These are phyloP conservation scores for Yponomeuta plumbellus DNA, from an alignment of 2,888 invertebrate genomes.

Conservation along the genomic window DNA sequence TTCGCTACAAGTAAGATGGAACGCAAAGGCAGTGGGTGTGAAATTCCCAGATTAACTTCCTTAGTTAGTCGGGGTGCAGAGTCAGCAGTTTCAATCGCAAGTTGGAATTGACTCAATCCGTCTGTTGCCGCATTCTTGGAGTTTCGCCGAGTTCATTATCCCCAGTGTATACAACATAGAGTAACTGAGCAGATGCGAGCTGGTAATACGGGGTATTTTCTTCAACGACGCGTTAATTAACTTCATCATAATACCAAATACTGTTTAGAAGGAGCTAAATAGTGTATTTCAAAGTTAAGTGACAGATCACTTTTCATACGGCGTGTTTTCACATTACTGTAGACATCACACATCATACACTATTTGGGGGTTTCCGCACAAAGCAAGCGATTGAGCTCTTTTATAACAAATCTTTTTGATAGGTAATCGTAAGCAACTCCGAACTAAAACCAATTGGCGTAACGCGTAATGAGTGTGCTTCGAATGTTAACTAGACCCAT, in stretches of 20 bases:
- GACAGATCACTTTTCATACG: no score
- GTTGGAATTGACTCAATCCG: constrained; percentile 39
- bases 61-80: neutral
- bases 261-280: no score
- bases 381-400: no score
- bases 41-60: neutral
- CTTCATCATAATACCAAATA: neutral
- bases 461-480: no score
- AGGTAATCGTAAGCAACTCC: no score
- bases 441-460: no score
- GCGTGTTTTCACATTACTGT: no score
- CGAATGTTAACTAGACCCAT: no score
- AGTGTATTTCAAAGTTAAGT: no score
- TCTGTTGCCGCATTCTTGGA: constrained; percentile 21
- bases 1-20: neutral
- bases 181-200: neutral
- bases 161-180: constrained; percentile 6
- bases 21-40: constrained; percentile 2
- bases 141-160: neutral
- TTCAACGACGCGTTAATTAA: neutral
- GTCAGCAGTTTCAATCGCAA: constrained; percentile 31
- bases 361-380: no score
- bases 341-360: no score
- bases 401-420: no score
- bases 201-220: neutral